Conservation (phyloP, 2,888 invertebrate genomes). For the Ormyrus pomaceus region DNA sequence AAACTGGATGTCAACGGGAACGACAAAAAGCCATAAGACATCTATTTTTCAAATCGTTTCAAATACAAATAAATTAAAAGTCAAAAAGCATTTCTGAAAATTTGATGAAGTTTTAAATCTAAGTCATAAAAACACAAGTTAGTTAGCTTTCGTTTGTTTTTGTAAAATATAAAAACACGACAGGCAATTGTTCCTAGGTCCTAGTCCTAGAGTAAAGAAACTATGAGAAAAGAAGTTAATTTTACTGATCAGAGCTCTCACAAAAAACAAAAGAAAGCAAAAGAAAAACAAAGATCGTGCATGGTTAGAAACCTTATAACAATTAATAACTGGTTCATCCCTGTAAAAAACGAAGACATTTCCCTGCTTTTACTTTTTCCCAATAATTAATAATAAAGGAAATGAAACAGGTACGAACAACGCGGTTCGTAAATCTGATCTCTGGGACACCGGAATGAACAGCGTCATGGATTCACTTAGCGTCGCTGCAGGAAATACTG, state of each 20-base stretch:
- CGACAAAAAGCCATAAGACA: no score
- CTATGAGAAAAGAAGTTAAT: not conserved
- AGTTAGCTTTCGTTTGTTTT: no score
- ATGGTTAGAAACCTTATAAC: conserved; percentile 18
- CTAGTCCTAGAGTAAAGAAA: no score
- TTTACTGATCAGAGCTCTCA: not conserved
- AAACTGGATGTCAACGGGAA: no score
- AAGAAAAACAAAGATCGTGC: conserved; percentile 10
- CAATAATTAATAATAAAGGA: conserved; percentile 60
- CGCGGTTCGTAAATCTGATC: conserved; percentile 67
- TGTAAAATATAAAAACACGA: no score
- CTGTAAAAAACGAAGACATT: conserved; percentile 64
- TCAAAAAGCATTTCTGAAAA: no score
- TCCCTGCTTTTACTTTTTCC: conserved; percentile 69
- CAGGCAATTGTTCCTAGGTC: no score
- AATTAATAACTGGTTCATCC: conserved; percentile 46
- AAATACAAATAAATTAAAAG: no score
- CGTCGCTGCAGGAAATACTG: conserved; percentile 90
- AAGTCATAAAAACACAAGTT: no score
- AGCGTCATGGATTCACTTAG: conserved; percentile 81
- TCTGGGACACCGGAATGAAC: conserved; percentile 76
- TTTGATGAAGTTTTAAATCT: no score
- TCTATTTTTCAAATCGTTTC: no score
- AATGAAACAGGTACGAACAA: conserved; percentile 64
- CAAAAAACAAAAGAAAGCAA: not conserved